Evolutionary conservation across 2,797 vertebrate species (phyloP).

Genomic region (Salarias fasciatus): DNA sequence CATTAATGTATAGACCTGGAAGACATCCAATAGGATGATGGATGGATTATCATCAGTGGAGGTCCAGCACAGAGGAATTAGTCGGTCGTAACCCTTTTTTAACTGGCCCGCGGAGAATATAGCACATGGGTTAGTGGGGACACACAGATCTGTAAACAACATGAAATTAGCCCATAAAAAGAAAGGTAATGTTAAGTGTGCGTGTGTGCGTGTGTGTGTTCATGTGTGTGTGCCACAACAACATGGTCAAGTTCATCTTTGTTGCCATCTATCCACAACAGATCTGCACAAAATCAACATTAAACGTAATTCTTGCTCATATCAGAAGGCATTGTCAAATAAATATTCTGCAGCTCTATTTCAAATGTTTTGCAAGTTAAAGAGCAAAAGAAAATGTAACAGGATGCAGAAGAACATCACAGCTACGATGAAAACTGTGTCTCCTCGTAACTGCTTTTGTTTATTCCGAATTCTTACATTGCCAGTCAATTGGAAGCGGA

Average conservation of each 20-base stretch:
- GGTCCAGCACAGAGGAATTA: constrained; percentile 59
- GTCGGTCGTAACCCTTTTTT: constrained; percentile 62
- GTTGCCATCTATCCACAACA: too few relatives aligned
- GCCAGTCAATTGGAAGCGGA: constrained; percentile 4
- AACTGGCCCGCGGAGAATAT: constrained; percentile 67
- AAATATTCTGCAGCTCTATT: neutral
- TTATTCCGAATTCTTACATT: neutral
- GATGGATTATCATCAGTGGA: constrained; percentile 67
- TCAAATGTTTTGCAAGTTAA: neutral
- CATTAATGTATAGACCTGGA: constrained; percentile 33
- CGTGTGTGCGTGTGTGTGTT: constrained; percentile 26
- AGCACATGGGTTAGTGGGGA: constrained; percentile 36
- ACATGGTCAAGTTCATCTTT: neutral
- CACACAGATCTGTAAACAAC: constrained; percentile 67
- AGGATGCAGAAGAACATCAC: neutral
- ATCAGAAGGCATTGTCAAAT: neutral
- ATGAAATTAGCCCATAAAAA: constrained; percentile 69
- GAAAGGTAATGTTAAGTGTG: constrained; percentile 15
- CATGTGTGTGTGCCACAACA: too few relatives aligned
- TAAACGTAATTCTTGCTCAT: neutral
- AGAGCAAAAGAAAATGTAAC: constrained; percentile 1
- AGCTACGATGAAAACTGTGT: neutral
- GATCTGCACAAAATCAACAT: neutral
- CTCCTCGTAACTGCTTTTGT: neutral
- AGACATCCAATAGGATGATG: constrained; percentile 49